Conservation (phyloP, 2,113 vertebrate species). For the Petroica traversi region DNA sequence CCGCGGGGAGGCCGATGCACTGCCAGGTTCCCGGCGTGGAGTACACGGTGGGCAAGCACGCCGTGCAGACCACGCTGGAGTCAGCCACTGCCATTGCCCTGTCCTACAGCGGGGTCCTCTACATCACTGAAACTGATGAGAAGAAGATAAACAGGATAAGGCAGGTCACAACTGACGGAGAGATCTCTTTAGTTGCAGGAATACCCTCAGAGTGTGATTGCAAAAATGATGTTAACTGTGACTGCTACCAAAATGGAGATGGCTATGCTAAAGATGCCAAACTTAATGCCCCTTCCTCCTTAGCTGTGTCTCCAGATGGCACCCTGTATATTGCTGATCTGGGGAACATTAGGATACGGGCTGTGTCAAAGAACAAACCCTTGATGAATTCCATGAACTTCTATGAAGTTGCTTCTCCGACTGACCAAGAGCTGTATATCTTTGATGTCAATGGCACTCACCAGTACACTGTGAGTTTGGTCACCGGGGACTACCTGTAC, state of each 20-base stretch:
- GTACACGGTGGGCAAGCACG: slow-evolving; percentile 82
- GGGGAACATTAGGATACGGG: slow-evolving; percentile 94
- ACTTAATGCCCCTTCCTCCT: slow-evolving; percentile 91
- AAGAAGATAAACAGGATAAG: slow-evolving; percentile 94
- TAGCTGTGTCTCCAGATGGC: slow-evolving; percentile 91
- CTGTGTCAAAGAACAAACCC: slow-evolving; percentile 87
- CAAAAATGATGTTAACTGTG: slow-evolving; percentile 96
- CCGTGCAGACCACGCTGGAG: slow-evolving; percentile 89
- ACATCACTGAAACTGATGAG: slow-evolving; percentile 93
- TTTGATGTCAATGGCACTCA: slow-evolving; percentile 96
- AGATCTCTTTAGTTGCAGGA: slow-evolving; percentile 93
- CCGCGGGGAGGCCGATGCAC: slow-evolving; percentile 89
- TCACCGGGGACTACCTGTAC: slow-evolving; percentile 92
- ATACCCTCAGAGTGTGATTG: slow-evolving; percentile 93
- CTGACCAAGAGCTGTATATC: slow-evolving; percentile 94
- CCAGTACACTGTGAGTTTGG: slow-evolving; percentile 91
- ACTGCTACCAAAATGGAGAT: slow-evolving; percentile 94
- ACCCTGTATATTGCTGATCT: slow-evolving; percentile 93
- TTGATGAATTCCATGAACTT: slow-evolving; percentile 79
- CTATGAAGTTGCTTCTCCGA: slow-evolving; percentile 93
- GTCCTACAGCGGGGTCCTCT: slow-evolving; percentile 90
- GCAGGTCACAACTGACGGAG: slow-evolving; percentile 92
- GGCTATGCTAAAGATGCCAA: slow-evolving; percentile 97
- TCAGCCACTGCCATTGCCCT: slow-evolving; percentile 89
- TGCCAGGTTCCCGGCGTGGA: slow-evolving; percentile 89